These are phyloP conservation scores for Hypena proboscidalis DNA, from an alignment of 2,888 invertebrate species.

Conservation along the genomic window DNA sequence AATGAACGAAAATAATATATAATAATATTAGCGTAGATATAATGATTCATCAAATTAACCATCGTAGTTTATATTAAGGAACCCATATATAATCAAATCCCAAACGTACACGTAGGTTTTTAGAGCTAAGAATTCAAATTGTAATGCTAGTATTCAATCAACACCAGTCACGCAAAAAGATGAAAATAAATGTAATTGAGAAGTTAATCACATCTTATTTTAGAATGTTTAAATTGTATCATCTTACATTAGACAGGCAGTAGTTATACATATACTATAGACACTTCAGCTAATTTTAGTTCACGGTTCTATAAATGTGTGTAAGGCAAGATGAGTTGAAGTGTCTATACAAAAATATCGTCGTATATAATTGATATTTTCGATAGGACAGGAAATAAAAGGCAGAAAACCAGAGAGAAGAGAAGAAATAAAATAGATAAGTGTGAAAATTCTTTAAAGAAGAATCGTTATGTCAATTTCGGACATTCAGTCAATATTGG, in stretches of 20 bases:
- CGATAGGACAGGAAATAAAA: not conserved
- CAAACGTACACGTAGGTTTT: conserved; percentile 1
- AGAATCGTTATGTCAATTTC: conserved; percentile 75
- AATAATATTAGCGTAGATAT: conserved; percentile 1
- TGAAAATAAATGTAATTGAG: too few species aligned
- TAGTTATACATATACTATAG: too few species aligned
- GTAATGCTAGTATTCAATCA: not conserved
- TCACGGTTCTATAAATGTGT: too few species aligned
- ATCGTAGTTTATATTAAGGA: conserved; percentile 1
- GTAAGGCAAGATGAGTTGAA: too few species aligned
- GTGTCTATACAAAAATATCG: too few species aligned
- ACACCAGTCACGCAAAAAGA: too few species aligned
- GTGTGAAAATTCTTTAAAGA: conserved; percentile 47
- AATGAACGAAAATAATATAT: conserved; percentile 1
- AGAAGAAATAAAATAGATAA: conserved; percentile 16
- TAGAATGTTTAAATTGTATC: too few species aligned
- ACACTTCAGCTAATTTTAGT: too few species aligned
- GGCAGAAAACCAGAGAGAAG: not conserved
- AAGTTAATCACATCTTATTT: too few species aligned
- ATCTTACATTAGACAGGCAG: too few species aligned
- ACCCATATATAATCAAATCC: conserved; percentile 13
- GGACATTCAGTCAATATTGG: conserved; percentile 72
- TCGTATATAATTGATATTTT: not conserved
- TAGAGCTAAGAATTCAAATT: not conserved
- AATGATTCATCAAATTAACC: conserved; percentile 2